Conservation (phyloP, 2,888 invertebrate genomes). For the Agonopterix heracliana region DNA sequence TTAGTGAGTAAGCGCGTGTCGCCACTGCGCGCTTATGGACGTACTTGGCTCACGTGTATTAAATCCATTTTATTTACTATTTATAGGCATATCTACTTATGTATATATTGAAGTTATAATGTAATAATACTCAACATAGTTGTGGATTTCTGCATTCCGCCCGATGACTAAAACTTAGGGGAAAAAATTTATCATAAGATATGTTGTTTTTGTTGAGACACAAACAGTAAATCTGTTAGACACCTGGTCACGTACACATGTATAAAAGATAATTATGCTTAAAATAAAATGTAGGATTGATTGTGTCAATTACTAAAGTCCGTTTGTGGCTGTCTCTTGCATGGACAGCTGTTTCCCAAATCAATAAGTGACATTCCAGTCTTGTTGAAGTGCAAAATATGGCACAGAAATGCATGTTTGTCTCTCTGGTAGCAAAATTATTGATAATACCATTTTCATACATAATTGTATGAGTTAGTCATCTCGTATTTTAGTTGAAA, state of each 20-base stretch:
- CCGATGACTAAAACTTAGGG: conserved; percentile 74
- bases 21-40: conserved; percentile 33
- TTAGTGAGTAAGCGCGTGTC: conserved; percentile 43
- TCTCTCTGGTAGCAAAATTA: conserved; percentile 23
- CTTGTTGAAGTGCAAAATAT: conserved; percentile 65
- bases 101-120: conserved; percentile 65
- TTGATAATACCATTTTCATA: background rate
- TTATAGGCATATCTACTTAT: conserved; percentile 67
- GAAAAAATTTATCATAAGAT: conserved; percentile 58
- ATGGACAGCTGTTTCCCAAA: conserved; percentile 59
- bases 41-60: conserved; percentile 53
- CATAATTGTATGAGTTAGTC: conserved; percentile 1
- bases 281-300: conserved; percentile 25
- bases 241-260: conserved; percentile 47
- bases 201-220: conserved; percentile 51
- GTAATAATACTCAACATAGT: conserved; percentile 74
- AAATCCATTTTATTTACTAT: conserved; percentile 62
- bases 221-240: conserved; percentile 35
- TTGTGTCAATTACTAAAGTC: conserved; percentile 38
- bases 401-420: conserved; percentile 34
- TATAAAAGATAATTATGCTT: conserved; percentile 22
- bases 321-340: conserved; percentile 15
- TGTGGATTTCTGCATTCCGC: conserved; percentile 78
- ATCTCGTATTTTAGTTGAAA: conserved; percentile 2
- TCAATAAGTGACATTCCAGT: conserved; percentile 72